Conservation (phyloP, 2,888 invertebrate genomes). For the Sphaerophoria taeniata region DNA sequence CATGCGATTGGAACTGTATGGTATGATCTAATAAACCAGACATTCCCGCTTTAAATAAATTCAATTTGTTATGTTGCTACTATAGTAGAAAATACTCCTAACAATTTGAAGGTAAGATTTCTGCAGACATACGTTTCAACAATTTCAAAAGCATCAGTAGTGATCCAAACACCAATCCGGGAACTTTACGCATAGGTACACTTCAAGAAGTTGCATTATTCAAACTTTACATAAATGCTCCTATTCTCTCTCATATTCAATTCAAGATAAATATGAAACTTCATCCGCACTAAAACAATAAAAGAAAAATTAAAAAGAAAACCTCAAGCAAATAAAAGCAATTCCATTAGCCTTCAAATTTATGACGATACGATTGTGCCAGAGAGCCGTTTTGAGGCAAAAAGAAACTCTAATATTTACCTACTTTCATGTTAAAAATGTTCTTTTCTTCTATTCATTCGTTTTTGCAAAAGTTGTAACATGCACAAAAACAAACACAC, state of each 20-base stretch:
- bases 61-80: too few relatives aligned
- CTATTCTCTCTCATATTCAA: not conserved
- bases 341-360: slow-evolving; percentile 68
- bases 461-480: not conserved
- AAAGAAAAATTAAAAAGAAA: not conserved
- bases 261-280: slow-evolving; percentile 35
- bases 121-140: too few relatives aligned
- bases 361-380: slow-evolving; percentile 11
- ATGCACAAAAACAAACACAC: too few relatives aligned
- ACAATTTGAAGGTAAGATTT: too few relatives aligned
- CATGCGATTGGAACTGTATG: too few relatives aligned
- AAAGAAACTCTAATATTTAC: slow-evolving; percentile 32
- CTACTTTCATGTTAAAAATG: slow-evolving; percentile 45
- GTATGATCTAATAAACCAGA: too few relatives aligned
- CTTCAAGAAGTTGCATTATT: not conserved
- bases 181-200: too few relatives aligned
- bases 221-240: not conserved
- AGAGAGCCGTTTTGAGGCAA: not conserved
- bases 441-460: slow-evolving; percentile 16
- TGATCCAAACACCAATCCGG: too few relatives aligned
- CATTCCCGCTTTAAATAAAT: too few relatives aligned
- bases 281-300: not conserved
- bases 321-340: slow-evolving; percentile 44
- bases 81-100: too few relatives aligned
- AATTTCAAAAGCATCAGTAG: too few relatives aligned